Base-by-base conservation (phyloP, 1,140 invertebrate genomes). In the Adoxophyes honmai region DNA sequence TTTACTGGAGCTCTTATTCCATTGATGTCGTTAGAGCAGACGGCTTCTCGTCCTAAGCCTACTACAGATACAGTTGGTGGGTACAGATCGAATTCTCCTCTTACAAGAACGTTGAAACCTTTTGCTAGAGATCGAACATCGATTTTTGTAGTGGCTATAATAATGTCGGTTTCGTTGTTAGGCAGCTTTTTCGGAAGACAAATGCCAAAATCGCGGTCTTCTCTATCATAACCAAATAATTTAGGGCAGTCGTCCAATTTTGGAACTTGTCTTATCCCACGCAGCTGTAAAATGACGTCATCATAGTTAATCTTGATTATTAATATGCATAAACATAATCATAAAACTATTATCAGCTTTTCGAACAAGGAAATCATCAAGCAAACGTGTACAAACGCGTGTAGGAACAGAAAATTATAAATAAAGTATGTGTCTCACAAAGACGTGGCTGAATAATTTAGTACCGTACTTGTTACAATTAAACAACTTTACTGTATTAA, bases 21-120 rank as follows among this genome's bases (percentile, higher is more conserved):
- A 66, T 86, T 84, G 4, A 82, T 71, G 52, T 85, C 79, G 51
- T 85, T 83, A 4, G 75, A 80, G 52, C 77, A 84, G 55, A 66
- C 44, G 38, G 33, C 52, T 63, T 76, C 66, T 33, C 77, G 72
- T 14, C 62, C 57, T 21, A 70, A 53, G 10, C 38, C 44, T 6
- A 6, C 34, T 9, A 70, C 35, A 38, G 44, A 34, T n/a, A 48
- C 4, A 55, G 54, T 65, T 8, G 72, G 72, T 42, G 85, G 81
- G 54, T 68, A 79, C 21, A 88, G 58, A 5, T 75, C 60, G 62
- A 70, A 88, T 44, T 88, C 80, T 62, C 78, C 80, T 59, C 62
- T 68, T 11, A 81, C 61, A 5, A 74, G 34, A 8, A 55, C 60
- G 69, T 75, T 88, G n/a, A 60, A 55, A 18, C 68, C 65, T 66